Conservation (phyloP, 1,140 invertebrate species). For the Daktulosphaira vitifoliae region DNA sequence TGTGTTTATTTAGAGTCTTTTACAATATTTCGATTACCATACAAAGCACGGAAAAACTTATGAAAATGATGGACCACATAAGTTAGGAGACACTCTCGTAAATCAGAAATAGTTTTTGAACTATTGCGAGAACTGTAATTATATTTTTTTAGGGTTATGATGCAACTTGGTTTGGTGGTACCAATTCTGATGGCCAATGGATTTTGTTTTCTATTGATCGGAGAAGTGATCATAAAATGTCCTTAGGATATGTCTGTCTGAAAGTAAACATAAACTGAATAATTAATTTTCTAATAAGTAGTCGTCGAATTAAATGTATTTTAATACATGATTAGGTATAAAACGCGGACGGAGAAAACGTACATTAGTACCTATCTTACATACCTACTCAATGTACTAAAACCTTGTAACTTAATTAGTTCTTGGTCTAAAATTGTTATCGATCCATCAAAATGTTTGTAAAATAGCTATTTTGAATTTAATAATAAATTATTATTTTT, state of each 20-base stretch:
- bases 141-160: constrained; percentile 1
- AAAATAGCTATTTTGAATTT: too few species aligned
- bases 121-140: too few species aligned
- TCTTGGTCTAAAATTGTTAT: too few species aligned
- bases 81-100: not conserved
- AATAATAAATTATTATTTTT: too few species aligned
- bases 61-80: constrained; percentile 14
- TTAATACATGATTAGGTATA: too few species aligned
- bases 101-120: not conserved
- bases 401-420: too few species aligned
- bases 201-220: not conserved
- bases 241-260: not conserved
- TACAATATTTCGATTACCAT: not conserved
- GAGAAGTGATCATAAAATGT: not conserved
- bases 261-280: not conserved
- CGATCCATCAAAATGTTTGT: too few species aligned
- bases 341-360: too few species aligned
- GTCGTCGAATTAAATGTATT: too few species aligned
- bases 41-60: constrained; percentile 2
- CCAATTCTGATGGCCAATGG: constrained; percentile 4
- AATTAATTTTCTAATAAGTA: too few species aligned
- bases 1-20: not conserved
- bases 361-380: too few species aligned
- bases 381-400: too few species aligned
- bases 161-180: constrained; percentile 17